Conservation (phyloP, 2,797 vertebrate genomes). For the Coccyzus lansbergi region DNA sequence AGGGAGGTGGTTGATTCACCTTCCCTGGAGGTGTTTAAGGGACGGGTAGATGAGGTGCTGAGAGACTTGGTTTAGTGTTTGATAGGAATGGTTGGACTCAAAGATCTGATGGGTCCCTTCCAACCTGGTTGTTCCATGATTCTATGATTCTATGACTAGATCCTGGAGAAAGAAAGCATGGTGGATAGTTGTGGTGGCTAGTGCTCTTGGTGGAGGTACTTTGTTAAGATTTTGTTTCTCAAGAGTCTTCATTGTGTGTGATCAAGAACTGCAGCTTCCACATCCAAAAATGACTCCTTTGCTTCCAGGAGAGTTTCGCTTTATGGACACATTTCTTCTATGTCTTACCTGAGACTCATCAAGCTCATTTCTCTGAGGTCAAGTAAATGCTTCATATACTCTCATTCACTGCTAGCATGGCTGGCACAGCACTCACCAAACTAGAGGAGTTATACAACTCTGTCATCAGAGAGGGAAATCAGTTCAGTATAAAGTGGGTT, state of each 20-base stretch:
- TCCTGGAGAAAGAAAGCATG: neutral
- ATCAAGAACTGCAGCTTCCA: neutral
- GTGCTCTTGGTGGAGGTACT: neutral
- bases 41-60: too few relatives aligned
- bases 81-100: too few relatives aligned
- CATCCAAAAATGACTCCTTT: rapidly evolving
- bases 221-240: neutral
- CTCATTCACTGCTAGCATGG: neutral
- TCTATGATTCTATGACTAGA: too few relatives aligned
- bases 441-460: neutral
- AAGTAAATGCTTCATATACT: neutral
- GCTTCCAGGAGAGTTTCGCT: neutral
- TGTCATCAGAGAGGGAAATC: neutral
- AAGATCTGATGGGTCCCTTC: too few relatives aligned
- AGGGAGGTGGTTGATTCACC: too few relatives aligned
- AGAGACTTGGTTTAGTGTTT: too few relatives aligned
- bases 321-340: neutral
- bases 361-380: neutral
- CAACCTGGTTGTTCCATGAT: too few relatives aligned
- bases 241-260: rapidly evolving
- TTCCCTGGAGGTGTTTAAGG: too few relatives aligned
- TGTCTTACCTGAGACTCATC: neutral
- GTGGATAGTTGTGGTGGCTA: neutral
- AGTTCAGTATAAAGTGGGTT: neutral
- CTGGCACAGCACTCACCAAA: neutral